Conservation (phyloP, 2,797 vertebrate genomes). For the Phataginus tricuspis region DNA sequence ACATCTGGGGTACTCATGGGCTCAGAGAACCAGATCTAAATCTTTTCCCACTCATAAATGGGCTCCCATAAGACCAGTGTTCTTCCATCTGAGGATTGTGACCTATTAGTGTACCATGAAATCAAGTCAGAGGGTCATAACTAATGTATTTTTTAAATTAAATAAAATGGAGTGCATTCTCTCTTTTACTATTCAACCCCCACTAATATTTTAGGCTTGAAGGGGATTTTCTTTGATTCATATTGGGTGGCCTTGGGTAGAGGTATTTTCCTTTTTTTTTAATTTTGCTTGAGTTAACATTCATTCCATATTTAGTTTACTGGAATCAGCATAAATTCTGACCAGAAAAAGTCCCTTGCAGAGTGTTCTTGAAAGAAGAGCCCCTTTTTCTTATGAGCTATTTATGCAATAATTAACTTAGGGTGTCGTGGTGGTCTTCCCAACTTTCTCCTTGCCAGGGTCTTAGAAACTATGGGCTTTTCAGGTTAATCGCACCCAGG, state of each 20-base stretch:
- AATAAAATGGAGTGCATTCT: slow-evolving; percentile 31
- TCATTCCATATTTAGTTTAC: slow-evolving; percentile 53
- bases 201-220: slow-evolving; percentile 40
- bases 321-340: slow-evolving; percentile 54
- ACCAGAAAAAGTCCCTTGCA: slow-evolving; percentile 46
- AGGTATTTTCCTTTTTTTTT: slow-evolving; percentile 43
- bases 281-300: slow-evolving; percentile 43
- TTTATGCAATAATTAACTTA: slow-evolving; percentile 61
- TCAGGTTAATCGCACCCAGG: slow-evolving; percentile 46
- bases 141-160: slow-evolving; percentile 50
- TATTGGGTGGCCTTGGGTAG: slow-evolving; percentile 20
- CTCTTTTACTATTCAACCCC: not conserved
- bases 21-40: not conserved
- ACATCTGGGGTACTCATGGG: not conserved
- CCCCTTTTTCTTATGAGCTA: not conserved
- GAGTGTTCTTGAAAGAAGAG: slow-evolving; percentile 36
- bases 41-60: slow-evolving; percentile 48
- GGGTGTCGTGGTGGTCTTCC: not conserved
- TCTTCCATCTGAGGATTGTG: not conserved
- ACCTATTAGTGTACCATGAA: not conserved
- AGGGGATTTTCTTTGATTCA: slow-evolving; percentile 13
- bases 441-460: slow-evolving; percentile 45
- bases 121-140: slow-evolving; percentile 37
- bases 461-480: not conserved
- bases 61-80: not conserved